Base-by-base conservation (phyloP, 2,797 vertebrate species). In the Avahi laniger region DNA sequence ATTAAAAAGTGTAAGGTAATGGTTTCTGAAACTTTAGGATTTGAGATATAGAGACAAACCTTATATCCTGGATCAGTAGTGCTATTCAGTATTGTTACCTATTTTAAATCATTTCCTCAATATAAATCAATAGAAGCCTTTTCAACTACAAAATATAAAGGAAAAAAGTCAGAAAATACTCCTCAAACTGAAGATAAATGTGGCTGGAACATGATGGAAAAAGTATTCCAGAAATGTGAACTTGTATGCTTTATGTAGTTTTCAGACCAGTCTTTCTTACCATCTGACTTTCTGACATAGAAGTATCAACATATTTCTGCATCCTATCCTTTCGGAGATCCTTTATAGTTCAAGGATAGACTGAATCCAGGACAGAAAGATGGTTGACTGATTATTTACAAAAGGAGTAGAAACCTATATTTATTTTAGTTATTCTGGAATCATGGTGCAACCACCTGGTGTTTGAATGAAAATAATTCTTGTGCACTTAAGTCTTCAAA, bases 101-200 rank as follows among this genome's bases (percentile, higher is more conserved):
- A 50, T 93, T 95, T 95, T 75, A 79, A 95, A 38, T 73, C 83
- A 91, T 67, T 50, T 67, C 57, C 82, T 78, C 50, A 46, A 14
- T 61, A 61, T 35, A 76, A 82, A 87, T 50, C 33, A 67, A 26
- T 46, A 82, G 48, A 93, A 15, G 33, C 57, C 33, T 88, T 96
- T 83, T 78, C 11, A 78, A 70, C 33, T 72, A 48, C 17, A 83
- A 43, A 76, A 61, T 90, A 38, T 57, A 76, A 89, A 94, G 15
- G 52, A 81, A 63, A 28, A 86, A 91, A 35, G 13, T 35, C 35
- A 78, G 63, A 73, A 87, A 73, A 61, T 94, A 80, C 3, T 80
- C 12, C 52, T 94, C 57, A 84, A 85, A 73, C 30, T 52, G 4
- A 88, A 94, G 17, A 54, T 91, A 38, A 61, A 48, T 35, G 26